Conservation (phyloP, 2,888 invertebrate species). For the Sphaeridia pumilis region DNA sequence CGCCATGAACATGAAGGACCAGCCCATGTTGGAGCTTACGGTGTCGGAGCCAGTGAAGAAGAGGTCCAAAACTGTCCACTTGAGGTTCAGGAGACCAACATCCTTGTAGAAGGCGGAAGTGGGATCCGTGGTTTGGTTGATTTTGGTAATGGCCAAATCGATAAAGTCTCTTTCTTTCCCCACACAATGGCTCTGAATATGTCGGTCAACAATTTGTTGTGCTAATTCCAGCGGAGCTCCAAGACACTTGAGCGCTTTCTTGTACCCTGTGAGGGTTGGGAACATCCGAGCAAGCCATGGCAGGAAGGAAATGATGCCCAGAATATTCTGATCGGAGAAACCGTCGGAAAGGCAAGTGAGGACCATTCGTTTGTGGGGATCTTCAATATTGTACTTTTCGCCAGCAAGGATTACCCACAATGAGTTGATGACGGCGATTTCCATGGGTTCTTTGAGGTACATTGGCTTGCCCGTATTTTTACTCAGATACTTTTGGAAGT, state of each 20-base stretch:
- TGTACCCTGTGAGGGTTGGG: slow-evolving; percentile 27
- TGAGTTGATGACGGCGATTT: slow-evolving; percentile 28
- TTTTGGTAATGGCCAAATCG: slow-evolving; percentile 33
- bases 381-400: slow-evolving; percentile 32
- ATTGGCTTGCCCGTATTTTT: slow-evolving; percentile 19
- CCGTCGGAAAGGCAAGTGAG: slow-evolving; percentile 16
- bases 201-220: slow-evolving; percentile 26
- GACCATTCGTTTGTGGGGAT: slow-evolving; percentile 25
- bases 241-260: slow-evolving; percentile 24
- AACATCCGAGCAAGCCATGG: slow-evolving; percentile 28
- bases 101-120: slow-evolving; percentile 26
- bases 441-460: slow-evolving; percentile 26
- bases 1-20: slow-evolving; percentile 26
- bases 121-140: slow-evolving; percentile 23
- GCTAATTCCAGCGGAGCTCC: slow-evolving; percentile 28
- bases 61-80: slow-evolving; percentile 28
- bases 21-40: slow-evolving; percentile 28
- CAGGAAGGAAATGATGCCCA: slow-evolving; percentile 28
- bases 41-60: slow-evolving; percentile 34
- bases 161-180: slow-evolving; percentile 34
- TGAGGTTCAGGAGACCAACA: slow-evolving; percentile 27
- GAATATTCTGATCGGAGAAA: slow-evolving; percentile 30
- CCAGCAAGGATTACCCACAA: slow-evolving; percentile 29
- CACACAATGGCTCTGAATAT: slow-evolving; percentile 23
- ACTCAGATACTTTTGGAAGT: slow-evolving; percentile 9